Evolutionary conservation across 2,797 vertebrate species (phyloP).

Genomic region (Nyctibius grandis): DNA sequence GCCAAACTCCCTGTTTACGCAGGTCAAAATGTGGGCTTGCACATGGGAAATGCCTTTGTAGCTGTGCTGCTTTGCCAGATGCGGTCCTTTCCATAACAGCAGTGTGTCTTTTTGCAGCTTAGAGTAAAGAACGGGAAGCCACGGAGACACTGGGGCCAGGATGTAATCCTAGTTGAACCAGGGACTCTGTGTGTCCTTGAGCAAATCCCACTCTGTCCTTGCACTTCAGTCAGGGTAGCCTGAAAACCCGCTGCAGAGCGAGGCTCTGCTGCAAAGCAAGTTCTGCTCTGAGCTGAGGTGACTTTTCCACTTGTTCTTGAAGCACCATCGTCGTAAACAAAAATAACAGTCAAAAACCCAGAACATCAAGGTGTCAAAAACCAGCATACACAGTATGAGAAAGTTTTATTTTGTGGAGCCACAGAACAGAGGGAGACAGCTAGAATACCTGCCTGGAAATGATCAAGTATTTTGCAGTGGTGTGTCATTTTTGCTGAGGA

Average conservation of each 20-base stretch:
- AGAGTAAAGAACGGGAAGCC: constrained; percentile 2
- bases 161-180: constrained; percentile 4
- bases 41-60: neutral
- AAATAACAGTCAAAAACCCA: neutral
- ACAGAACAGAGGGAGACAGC: neutral
- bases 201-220: constrained; percentile 34
- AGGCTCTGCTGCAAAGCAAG: neutral
- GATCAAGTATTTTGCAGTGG: neutral
- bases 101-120: neutral
- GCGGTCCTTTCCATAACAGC: neutral
- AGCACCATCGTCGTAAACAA: neutral
- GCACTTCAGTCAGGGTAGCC: neutral
- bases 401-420: neutral
- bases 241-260: neutral
- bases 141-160: neutral
- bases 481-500: neutral
- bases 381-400: rapidly evolving
- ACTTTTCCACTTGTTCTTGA: neutral
- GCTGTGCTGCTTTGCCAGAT: neutral
- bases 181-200: neutral
- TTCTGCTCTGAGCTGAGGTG: neutral
- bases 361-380: neutral
- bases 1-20: neutral
- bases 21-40: neutral
- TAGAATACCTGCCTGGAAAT: neutral